Evolutionary conservation across 2,888 invertebrate species (phyloP).

Genomic region (Thymelicus sylvestris): DNA sequence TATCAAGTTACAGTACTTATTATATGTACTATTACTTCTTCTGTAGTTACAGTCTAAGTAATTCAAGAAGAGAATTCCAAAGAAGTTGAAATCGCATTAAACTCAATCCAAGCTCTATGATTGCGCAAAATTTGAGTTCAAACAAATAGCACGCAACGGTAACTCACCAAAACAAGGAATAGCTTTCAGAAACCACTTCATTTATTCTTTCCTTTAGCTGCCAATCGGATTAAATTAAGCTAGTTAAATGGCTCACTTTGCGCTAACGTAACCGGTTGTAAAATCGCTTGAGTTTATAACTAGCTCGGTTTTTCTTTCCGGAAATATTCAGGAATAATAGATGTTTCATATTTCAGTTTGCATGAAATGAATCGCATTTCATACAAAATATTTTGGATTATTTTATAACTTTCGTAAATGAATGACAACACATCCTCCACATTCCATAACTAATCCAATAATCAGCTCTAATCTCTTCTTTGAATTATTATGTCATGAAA

Average conservation of each 20-base stretch:
- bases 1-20: too few relatives aligned
- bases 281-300: constrained; percentile 25
- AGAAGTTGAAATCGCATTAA: too few relatives aligned
- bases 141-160: neutral
- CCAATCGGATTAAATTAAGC: constrained; percentile 30
- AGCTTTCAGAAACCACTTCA: constrained; percentile 13
- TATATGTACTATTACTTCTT: too few relatives aligned
- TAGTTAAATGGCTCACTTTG: constrained; percentile 20
- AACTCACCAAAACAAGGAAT: constrained; percentile 13
- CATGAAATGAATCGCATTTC: too few relatives aligned
- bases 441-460: too few relatives aligned
- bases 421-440: too few relatives aligned
- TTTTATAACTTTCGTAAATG: neutral
- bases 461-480: too few relatives aligned
- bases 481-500: too few relatives aligned
- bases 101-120: neutral
- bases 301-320: constrained; percentile 1
- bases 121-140: neutral
- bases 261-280: constrained; percentile 15
- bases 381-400: neutral
- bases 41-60: too few relatives aligned
- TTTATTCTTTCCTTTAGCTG: constrained; percentile 19
- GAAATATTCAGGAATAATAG: neutral
- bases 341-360: neutral
- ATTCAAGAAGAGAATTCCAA: too few relatives aligned